Base-by-base conservation (phyloP, 2,113 vertebrate species). In the Psammodynastes pulverulentus region DNA sequence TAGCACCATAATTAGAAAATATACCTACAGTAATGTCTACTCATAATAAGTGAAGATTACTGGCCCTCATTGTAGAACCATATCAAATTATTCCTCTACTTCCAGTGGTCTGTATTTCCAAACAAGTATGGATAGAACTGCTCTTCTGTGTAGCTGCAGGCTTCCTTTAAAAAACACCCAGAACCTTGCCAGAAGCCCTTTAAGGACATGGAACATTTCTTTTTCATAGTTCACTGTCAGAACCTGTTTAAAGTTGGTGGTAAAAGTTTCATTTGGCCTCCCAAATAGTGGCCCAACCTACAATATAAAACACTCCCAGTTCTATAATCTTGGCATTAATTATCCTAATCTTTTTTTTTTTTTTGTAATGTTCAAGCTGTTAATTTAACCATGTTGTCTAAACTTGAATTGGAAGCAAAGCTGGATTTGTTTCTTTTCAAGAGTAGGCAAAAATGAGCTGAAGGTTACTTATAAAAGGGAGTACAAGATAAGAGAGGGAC, bases 241-340 rank as follows among this genome's bases (percentile, higher is more conserved):
- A 94, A 97, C 95, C 95, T 97, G 96, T 95, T 96, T 92, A 87
- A 91, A 95, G 94, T 89, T 96, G 92, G 93, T 97, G 95, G 95
- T 96, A 97, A 96, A 96, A 95, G 92, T 96, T 95, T 97, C 95
- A 94, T 97, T 96, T 97, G 96, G 96, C 96, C 97, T 97, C 96
- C 96, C 95, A 97, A 96, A 96, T 86, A 97, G 96, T 97, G 94
- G 97, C 97, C 96, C 97, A 96, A 93, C 97, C 96, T 97, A 95
- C 94, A 96, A 92, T 96, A 96, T 94, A 97, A 96, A 96, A 97
- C 97, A 97, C 96, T 97, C 96, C 94, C 96, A 93, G 94, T 96
- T 97, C 96, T 97, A 96, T 96, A 96, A 97, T 97, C 96, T 97
- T 97, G 97, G 96, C 97, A 97, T 97, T 97, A 97, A 96, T 97